Base-by-base conservation (phyloP, 2,888 invertebrate genomes). In the Amiota minor region DNA sequence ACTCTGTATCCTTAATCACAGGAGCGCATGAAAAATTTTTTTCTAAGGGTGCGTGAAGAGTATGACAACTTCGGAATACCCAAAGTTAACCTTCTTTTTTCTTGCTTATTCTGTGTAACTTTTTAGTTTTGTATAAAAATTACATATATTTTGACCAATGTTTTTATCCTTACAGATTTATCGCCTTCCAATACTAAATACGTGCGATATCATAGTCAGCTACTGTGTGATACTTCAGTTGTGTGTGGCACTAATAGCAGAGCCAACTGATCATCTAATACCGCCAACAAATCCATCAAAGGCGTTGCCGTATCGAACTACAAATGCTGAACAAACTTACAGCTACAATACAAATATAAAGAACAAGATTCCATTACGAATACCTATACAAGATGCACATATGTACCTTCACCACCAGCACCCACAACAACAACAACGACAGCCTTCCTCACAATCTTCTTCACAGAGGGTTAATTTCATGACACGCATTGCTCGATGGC, bases 401-500 rank as follows among this genome's bases (percentile, higher is more conserved):
- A 35, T 35, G 53, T 46, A 23, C 18, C 56, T 14, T 6, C 53
- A 14, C n/a, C 56, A 56, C 18, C 56, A 50, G 3, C 53, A 46
- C 18, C 23, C 9, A n/a, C n/a, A 71, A 65, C 73, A 67, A 76
- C 74, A 49, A 75, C 75, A 64, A 69, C 73, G 49, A 72, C 73
- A 65, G 77, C 50, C 74, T 69, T 9, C 20, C 35, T 35, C 35
- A 35, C 35, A 35, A 35, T 6, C 35, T 72, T 4, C 56, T 72
- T 4, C 56, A 68, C 71, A 62, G 1, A 75, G 53, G 11, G 77
- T 86, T 4, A 88, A 90, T 47, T 87, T 90, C 75, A 89, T 90
- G 87, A 87, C 88, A 72, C 85, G 89, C 68, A 86, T 90, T 72
- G 90, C 89, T 35, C 83, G 89, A 71, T 90, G 90, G 90, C 89